phyloP scores from a whole-genome alignment of 2,888 invertebrate genomes.

The Formica aserva region DNA sequence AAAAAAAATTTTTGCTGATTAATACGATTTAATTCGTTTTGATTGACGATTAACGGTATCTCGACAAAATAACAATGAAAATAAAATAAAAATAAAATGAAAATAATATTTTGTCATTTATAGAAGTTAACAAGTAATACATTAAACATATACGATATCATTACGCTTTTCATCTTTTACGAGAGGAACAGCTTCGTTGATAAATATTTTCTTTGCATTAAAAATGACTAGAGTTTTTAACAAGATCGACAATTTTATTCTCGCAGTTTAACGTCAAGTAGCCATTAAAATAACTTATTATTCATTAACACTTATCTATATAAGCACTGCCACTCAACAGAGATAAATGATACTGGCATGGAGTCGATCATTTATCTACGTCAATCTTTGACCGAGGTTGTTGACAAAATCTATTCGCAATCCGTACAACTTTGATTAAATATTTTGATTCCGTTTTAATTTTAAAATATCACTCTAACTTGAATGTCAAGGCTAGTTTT shows the following conservation, averaged over 20 bases:
- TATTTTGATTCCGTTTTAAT: constrained; percentile 4
- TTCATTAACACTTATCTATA: background rate
- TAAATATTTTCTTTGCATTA: background rate
- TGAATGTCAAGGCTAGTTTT: background rate
- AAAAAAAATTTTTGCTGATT: background rate
- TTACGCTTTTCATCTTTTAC: background rate
- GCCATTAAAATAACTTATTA: no score
- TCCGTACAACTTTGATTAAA: constrained; percentile 23
- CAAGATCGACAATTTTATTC: background rate
- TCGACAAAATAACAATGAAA: background rate
- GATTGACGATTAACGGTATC: background rate
- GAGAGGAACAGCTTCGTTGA: background rate
- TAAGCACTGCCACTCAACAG: background rate
- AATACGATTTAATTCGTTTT: background rate
- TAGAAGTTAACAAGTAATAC: background rate
- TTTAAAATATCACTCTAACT: background rate
- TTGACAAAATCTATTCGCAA: background rate
- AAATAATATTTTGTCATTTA: background rate
- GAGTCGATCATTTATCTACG: background rate
- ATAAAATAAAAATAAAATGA: background rate
- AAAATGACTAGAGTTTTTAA: background rate
- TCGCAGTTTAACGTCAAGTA: background rate
- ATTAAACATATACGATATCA: background rate
- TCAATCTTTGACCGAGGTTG: background rate
- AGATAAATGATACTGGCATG: background rate